Evolutionary conservation across 1,140 invertebrate genomes (phyloP).

Genomic region (Leptinotarsa defecta): DNA sequence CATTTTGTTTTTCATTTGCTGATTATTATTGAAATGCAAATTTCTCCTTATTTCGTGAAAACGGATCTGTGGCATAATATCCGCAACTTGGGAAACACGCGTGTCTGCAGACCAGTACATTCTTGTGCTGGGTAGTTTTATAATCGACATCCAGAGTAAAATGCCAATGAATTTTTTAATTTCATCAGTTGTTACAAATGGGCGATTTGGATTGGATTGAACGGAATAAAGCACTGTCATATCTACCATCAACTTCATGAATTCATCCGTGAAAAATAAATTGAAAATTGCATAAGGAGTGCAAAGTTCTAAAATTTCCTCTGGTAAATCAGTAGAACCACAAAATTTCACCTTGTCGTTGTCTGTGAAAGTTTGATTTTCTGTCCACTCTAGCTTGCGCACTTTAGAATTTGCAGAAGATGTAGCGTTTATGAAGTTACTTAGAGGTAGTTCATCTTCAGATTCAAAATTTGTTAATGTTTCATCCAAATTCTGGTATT

Average conservation of each 20-base stretch:
- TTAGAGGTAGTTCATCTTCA: neutral
- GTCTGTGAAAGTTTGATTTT: too few species aligned
- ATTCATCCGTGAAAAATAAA: too few species aligned
- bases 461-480: neutral
- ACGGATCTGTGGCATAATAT: neutral
- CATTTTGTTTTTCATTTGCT: slow-evolving; percentile 2
- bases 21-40: slow-evolving; percentile 2
- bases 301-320: too few species aligned
- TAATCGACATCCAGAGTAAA: neutral
- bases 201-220: neutral
- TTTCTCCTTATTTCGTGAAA: neutral
- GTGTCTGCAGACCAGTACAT: neutral
- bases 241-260: neutral
- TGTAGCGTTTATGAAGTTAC: neutral
- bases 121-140: slow-evolving; percentile 5
- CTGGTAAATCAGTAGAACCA: too few species aligned
- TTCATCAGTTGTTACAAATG: neutral
- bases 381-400: too few species aligned
- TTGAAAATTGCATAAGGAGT: too few species aligned
- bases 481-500: too few species aligned
- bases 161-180: neutral
- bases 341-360: too few species aligned
- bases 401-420: too few species aligned
- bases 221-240: neutral
- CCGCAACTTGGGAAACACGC: too few species aligned